These are phyloP conservation scores for Cataglyphis cursor DNA, from an alignment of 2,888 invertebrate genomes.

Conservation along the genomic window DNA sequence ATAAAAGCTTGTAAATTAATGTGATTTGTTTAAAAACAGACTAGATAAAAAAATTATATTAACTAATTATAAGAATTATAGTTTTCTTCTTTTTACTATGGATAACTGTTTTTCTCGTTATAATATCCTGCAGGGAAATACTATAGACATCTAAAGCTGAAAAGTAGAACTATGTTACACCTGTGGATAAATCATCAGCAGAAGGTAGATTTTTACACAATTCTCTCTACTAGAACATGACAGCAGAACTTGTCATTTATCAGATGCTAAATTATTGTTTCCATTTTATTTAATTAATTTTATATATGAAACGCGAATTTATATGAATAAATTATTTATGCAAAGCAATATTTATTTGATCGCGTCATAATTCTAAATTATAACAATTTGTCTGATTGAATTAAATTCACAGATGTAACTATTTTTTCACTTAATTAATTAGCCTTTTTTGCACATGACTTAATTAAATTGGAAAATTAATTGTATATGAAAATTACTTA, in stretches of 20 bases:
- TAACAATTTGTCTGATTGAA: background rate
- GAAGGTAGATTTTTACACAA: background rate
- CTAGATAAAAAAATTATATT: background rate
- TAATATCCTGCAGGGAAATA: background rate
- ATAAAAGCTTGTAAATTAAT: background rate
- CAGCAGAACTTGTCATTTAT: background rate
- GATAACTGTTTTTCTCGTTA: background rate
- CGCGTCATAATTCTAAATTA: background rate
- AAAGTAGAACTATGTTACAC: conserved; percentile 23
- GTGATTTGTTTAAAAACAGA: background rate
- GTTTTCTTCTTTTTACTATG: background rate
- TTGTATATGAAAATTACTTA: background rate
- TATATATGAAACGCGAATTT: background rate
- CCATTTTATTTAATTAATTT: background rate
- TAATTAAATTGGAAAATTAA: background rate
- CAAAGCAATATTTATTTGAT: background rate
- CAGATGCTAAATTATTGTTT: background rate
- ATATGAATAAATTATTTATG: background rate
- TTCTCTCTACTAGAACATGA: background rate
- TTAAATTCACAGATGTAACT: background rate
- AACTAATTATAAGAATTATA: background rate
- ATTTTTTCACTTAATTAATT: background rate
- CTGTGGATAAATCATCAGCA: conserved; percentile 17
- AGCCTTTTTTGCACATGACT: background rate
- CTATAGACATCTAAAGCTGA: conserved; percentile 52